Conservation (phyloP, 92 coral and sea anemone genomes). For the Ricordea florida region DNA sequence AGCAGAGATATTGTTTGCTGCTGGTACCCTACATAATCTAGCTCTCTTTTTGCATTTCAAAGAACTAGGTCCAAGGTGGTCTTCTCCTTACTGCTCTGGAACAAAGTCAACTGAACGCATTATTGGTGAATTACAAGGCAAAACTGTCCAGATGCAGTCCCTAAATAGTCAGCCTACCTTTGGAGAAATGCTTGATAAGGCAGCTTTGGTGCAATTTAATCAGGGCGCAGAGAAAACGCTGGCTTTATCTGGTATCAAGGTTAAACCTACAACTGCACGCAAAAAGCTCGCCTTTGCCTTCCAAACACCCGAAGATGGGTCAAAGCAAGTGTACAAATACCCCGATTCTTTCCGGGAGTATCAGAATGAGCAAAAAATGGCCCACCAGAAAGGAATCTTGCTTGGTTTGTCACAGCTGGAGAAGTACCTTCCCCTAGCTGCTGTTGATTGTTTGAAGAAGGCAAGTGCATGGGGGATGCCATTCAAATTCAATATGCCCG, state of each 20-base stretch:
- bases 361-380: slow-evolving; percentile 16
- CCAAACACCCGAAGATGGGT: not conserved
- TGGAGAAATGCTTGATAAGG: slow-evolving; percentile 21
- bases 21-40: slow-evolving; percentile 34
- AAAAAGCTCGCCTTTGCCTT: slow-evolving; percentile 4
- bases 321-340: not conserved
- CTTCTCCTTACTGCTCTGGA: slow-evolving; percentile 19
- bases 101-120: slow-evolving; percentile 14
- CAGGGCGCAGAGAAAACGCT: slow-evolving; percentile 1
- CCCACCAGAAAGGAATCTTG: not conserved
- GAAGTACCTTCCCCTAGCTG: slow-evolving; percentile 4
- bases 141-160: slow-evolving; percentile 22
- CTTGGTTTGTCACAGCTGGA: not conserved
- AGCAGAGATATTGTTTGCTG: slow-evolving; percentile 36
- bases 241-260: slow-evolving; percentile 1
- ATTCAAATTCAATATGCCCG: not conserved
- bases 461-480: slow-evolving; percentile 5
- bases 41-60: slow-evolving; percentile 32
- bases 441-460: slow-evolving; percentile 1
- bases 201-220: slow-evolving; percentile 24
- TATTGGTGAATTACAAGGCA: slow-evolving; percentile 35
- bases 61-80: slow-evolving; percentile 14
- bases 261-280: slow-evolving; percentile 6
- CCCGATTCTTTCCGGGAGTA: slow-evolving; percentile 5
- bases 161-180: slow-evolving; percentile 23